These are phyloP conservation scores for Brachypalpus laphriformis DNA, from an alignment of 2,888 invertebrate species.

Conservation along the genomic window DNA sequence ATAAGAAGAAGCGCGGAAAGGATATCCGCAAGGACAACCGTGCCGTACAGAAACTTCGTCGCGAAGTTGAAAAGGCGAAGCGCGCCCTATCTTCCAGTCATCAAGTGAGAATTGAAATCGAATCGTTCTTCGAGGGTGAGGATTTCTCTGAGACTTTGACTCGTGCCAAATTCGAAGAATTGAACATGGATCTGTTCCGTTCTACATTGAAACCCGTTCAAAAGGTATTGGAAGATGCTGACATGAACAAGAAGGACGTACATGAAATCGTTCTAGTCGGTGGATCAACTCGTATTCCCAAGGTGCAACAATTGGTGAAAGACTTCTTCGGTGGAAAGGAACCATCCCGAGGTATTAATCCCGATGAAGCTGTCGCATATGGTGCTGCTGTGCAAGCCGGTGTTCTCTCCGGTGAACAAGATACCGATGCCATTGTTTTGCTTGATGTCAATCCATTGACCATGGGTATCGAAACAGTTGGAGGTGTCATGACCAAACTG, in stretches of 20 bases:
- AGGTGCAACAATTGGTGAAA: slow-evolving; percentile 96
- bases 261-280: slow-evolving; percentile 99
- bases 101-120: slow-evolving; percentile 98
- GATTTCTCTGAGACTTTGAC: slow-evolving; percentile 99
- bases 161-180: slow-evolving; percentile 98
- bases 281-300: slow-evolving; percentile 99
- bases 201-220: slow-evolving; percentile 97
- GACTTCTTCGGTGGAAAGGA: slow-evolving; percentile 99
- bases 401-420: slow-evolving; percentile 97
- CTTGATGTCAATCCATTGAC: slow-evolving; percentile 99
- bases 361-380: slow-evolving; percentile 99
- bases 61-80: slow-evolving; percentile 99
- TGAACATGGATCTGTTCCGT: slow-evolving; percentile 96
- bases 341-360: slow-evolving; percentile 98
- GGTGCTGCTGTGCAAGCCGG: slow-evolving; percentile 99
- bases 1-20: slow-evolving; percentile 99
- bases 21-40: slow-evolving; percentile 97
- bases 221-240: slow-evolving; percentile 98
- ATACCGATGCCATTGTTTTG: slow-evolving; percentile 97
- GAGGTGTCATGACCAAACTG: slow-evolving; percentile 99
- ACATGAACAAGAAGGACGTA: slow-evolving; percentile 98
- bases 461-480: slow-evolving; percentile 99
- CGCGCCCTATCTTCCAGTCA: slow-evolving; percentile 95
- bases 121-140: slow-evolving; percentile 98
- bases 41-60: slow-evolving; percentile 97